phyloP scores from a whole-genome alignment of 2,797 vertebrate genomes.

The Chromis chromis region DNA sequence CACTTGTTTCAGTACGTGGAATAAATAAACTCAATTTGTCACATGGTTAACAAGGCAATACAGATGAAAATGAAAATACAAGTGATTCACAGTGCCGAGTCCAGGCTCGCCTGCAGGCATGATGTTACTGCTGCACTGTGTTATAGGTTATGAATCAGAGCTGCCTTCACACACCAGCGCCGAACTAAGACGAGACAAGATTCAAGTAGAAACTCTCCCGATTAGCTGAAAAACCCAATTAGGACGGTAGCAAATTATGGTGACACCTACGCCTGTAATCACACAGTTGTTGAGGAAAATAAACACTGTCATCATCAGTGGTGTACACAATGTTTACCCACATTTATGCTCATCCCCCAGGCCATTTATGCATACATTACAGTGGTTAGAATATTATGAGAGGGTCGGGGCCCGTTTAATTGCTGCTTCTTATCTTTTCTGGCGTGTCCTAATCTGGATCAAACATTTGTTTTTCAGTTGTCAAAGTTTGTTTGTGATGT shows the following conservation, averaged over 20 bases:
- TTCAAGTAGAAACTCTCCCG: neutral
- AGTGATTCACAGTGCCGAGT: conserved; percentile 31
- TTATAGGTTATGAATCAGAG: conserved; percentile 34
- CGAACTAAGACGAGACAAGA: conserved; percentile 3
- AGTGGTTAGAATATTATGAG: conserved; percentile 5
- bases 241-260: neutral
- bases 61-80: conserved; percentile 39
- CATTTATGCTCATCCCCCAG: conserved; percentile 14
- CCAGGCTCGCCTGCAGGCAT: conserved; percentile 33
- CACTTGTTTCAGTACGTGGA: conserved; percentile 23
- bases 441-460: neutral
- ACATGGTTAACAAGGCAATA: conserved; percentile 46
- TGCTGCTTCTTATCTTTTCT: neutral
- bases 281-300: neutral
- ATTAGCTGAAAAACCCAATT: conserved; percentile 20
- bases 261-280: neutral
- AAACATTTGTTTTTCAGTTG: neutral
- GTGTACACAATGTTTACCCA: conserved; percentile 8
- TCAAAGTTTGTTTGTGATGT: no score
- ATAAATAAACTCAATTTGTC: conserved; percentile 36
- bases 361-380: conserved; percentile 8
- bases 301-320: conserved; percentile 3
- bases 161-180: conserved; percentile 28
- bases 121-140: conserved; percentile 16
- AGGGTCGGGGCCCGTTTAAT: neutral